Conservation (phyloP, 2,888 invertebrate genomes). For the Agapetus fuscipes region DNA sequence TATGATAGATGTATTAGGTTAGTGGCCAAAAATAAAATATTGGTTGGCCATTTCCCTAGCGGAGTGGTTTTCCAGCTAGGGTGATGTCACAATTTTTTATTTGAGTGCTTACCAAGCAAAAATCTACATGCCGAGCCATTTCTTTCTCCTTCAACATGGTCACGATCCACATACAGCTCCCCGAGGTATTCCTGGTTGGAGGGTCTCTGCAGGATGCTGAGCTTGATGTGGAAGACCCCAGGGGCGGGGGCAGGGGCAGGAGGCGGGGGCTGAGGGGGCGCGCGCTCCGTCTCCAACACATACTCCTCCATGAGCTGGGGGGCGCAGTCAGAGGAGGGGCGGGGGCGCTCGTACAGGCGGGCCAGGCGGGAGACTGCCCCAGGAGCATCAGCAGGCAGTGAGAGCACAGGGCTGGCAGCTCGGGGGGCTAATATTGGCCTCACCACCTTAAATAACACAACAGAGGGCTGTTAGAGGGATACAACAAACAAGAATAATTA, state of each 20-base stretch:
- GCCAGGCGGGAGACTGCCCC: constrained; percentile 34
- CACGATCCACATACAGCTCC: constrained; percentile 81
- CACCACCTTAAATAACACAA: constrained; percentile 47
- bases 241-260: constrained; percentile 45
- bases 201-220: constrained; percentile 79
- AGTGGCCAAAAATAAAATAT: too few relatives aligned
- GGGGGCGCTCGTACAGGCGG: constrained; percentile 51
- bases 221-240: constrained; percentile 73
- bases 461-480: too few relatives aligned
- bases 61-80: too few relatives aligned
- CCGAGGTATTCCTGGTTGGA: constrained; percentile 84
- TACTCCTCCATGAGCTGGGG: constrained; percentile 82
- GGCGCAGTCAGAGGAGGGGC: constrained; percentile 58
- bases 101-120: constrained; percentile 45
- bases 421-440: constrained; percentile 54
- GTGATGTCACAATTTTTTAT: too few relatives aligned
- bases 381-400: constrained; percentile 40
- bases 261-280: constrained; percentile 46
- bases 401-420: constrained; percentile 49
- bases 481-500: too few relatives aligned
- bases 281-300: constrained; percentile 74
- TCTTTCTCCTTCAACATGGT: constrained; percentile 63
- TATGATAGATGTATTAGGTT: too few relatives aligned
- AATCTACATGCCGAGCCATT: constrained; percentile 79
- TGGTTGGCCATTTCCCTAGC: too few relatives aligned